These are phyloP conservation scores for Sitobion miscanthi DNA, from an alignment of 1,140 invertebrate species.

Conservation along the genomic window DNA sequence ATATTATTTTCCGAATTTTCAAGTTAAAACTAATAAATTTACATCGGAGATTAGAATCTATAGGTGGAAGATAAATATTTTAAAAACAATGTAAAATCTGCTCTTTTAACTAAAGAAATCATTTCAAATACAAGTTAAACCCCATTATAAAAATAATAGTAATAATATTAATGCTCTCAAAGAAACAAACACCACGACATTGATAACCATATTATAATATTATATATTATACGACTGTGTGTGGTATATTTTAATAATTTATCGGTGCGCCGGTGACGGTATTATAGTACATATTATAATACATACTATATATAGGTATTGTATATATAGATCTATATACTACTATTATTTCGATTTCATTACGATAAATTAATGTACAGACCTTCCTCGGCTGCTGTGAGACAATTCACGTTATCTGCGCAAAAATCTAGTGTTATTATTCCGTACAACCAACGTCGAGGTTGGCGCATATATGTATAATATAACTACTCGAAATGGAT, in stretches of 20 bases:
- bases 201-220: background rate
- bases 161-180: background rate
- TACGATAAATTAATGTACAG: background rate
- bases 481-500: background rate
- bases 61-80: background rate
- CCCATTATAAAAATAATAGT: background rate
- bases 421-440: background rate
- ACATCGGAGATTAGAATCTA: background rate
- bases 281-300: background rate
- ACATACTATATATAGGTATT: background rate
- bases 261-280: background rate
- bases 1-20: background rate
- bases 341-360: constrained; percentile 18
- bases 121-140: background rate
- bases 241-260: background rate
- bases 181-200: background rate
- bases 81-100: background rate
- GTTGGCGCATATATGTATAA: background rate
- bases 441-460: background rate
- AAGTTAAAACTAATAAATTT: background rate
- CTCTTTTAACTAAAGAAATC: background rate
- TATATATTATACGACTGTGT: background rate
- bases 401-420: background rate
- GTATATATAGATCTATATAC: background rate
- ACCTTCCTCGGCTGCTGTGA: background rate